Base-by-base conservation (phyloP, 2,888 invertebrate species). In the Marasmarcha lunaedactyla region DNA sequence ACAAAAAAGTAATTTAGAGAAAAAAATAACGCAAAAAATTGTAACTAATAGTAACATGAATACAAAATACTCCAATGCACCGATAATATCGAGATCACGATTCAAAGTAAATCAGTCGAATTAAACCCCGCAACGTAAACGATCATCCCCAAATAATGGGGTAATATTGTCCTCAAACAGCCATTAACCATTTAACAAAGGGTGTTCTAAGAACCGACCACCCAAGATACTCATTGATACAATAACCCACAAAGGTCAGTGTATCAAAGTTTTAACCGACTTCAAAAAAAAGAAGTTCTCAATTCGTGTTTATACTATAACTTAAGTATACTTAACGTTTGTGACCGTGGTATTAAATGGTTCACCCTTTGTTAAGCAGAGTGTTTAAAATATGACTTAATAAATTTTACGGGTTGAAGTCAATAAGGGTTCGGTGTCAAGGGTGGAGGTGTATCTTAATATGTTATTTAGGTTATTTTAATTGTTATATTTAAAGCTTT, bases 171-270 rank as follows among this genome's bases (percentile, higher is more conserved):
- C 58, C 59, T 56, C 46, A 42, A 47, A 54, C 49, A 44, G 46
- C 63, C 58, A 65, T 63, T 66, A 63, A 60, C n/a, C n/a, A n/a
- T n/a, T n/a, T n/a, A n/a, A 54, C 55, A 61, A 67, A 68, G 72
- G 76, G 67, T 69, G 64, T 51, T 79, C 78, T 53, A 38, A 59
- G 78, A 78, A 78, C 39, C 54, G 79, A 72, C 79, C 79, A 79
- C 79, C 78, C 54, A 62, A 71, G 66, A 49, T 37, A 76, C 36
- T 59, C 59, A 70, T 71, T 71, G 72, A 71, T 70, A 66, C 62
- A 71, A 52, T 65, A 71, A 51, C 48, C 48, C 52, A 55, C 57
- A 58, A 52, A 65, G 67, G 64, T 67, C 67, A 67, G 50, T 62
- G 54, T 54, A 51, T 56, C 53, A 51, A 46, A 47, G 54, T 54